These are phyloP conservation scores for Myiotriccus ornatus DNA, from an alignment of 2,797 vertebrate species.

Conservation along the genomic window DNA sequence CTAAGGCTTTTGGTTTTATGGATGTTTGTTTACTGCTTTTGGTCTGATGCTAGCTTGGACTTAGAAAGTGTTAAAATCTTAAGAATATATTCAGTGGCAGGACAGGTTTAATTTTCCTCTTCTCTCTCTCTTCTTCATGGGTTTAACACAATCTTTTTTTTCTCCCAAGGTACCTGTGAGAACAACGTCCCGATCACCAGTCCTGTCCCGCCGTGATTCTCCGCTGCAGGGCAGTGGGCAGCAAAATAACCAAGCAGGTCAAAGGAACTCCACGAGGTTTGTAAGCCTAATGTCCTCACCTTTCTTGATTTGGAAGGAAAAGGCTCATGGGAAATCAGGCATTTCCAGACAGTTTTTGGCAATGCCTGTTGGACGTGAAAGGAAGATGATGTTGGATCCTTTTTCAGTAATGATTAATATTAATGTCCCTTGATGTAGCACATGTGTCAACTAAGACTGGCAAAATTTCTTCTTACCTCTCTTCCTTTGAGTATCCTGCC, in stretches of 20 bases:
- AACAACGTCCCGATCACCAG: slow-evolving; percentile 93
- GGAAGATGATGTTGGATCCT: neutral
- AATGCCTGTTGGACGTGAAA: neutral
- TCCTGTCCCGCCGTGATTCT: slow-evolving; percentile 92
- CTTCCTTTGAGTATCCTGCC: neutral
- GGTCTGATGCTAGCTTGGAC: neutral
- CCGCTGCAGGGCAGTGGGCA: slow-evolving; percentile 88
- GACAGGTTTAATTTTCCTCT: neutral
- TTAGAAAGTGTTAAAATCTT: neutral
- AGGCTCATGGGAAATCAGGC: neutral
- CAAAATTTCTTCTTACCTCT: neutral
- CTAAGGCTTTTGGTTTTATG: slow-evolving; percentile 19
- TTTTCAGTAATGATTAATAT: neutral
- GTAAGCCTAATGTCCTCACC: neutral
- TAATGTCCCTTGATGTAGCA: neutral
- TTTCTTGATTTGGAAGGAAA: neutral
- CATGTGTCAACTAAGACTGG: neutral
- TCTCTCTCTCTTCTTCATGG: neutral
- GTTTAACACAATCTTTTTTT: slow-evolving; percentile 42
- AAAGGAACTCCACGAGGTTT: slow-evolving; percentile 87
- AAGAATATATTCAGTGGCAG: neutral
- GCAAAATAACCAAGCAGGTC: slow-evolving; percentile 85
- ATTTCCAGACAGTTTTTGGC: neutral
- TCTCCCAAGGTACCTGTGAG: slow-evolving; percentile 89
- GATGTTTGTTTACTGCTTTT: slow-evolving; percentile 22